These are phyloP conservation scores for Odontothrips loti DNA, from an alignment of 2,888 invertebrate species.

Conservation along the genomic window DNA sequence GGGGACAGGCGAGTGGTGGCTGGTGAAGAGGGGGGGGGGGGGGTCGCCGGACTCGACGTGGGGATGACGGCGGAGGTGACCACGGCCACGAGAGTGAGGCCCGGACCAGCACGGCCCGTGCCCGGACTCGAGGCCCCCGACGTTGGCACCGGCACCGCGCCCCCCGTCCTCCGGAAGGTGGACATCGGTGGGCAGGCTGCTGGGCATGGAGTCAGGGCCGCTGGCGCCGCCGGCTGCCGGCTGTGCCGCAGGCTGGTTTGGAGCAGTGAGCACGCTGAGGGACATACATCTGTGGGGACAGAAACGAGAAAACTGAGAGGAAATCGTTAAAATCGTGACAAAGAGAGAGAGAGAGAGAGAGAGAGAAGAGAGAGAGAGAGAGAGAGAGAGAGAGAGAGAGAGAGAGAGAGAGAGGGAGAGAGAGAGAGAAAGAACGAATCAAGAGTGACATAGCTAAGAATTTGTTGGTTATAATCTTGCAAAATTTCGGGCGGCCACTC, in stretches of 20 bases:
- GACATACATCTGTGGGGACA: slow-evolving; percentile 48
- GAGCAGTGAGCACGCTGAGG: slow-evolving; percentile 44
- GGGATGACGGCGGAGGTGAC: slow-evolving; percentile 35
- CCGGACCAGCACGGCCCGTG: slow-evolving; percentile 46
- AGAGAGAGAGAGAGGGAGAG: too few relatives aligned
- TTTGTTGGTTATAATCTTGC: too few relatives aligned
- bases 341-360: too few relatives aligned
- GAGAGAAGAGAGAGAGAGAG: too few relatives aligned
- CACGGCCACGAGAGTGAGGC: slow-evolving; percentile 36
- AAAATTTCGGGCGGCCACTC: too few relatives aligned
- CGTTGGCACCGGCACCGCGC: slow-evolving; percentile 40
- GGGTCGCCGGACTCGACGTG: slow-evolving; percentile 42
- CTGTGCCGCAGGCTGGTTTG: slow-evolving; percentile 36
- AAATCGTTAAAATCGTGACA: neutral
- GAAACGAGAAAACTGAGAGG: neutral
- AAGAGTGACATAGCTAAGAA: too few relatives aligned
- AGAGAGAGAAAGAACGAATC: too few relatives aligned
- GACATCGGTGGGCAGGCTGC: slow-evolving; percentile 62
- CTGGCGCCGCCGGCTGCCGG: slow-evolving; percentile 48
- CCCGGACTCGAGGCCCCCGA: slow-evolving; percentile 48
- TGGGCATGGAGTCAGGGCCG: slow-evolving; percentile 49
- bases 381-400: too few relatives aligned
- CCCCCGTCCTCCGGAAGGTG: slow-evolving; percentile 47
- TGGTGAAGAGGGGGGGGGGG: slow-evolving; percentile 41
- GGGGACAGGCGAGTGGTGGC: slow-evolving; percentile 42